Evolutionary conservation across 2,113 vertebrate species (phyloP).

Genomic region (Bothrops jararaca): DNA sequence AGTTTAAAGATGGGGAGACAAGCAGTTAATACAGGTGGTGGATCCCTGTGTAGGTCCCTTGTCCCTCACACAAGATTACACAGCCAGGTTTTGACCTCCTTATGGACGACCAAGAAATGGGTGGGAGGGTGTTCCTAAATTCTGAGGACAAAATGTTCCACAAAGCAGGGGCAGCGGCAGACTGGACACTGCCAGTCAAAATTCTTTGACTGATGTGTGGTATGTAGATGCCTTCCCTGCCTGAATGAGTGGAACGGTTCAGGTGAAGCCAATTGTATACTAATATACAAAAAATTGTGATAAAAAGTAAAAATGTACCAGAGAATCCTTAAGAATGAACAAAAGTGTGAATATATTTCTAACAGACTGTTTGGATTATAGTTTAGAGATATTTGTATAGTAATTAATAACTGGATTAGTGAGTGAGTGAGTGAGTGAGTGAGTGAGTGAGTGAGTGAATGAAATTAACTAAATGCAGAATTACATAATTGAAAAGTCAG

Average conservation of each 20-base stretch:
- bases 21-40: neutral
- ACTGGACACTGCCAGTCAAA: neutral
- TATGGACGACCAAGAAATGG: neutral
- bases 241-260: neutral
- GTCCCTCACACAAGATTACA: neutral
- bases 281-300: neutral
- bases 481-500: conserved; percentile 56
- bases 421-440: neutral
- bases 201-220: neutral
- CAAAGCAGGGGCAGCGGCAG: neutral
- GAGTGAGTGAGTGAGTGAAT: conserved; percentile 25
- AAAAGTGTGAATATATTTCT: neutral
- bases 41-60: neutral
- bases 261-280: neutral
- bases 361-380: neutral
- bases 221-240: neutral
- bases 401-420: neutral
- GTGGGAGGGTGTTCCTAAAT: neutral
- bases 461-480: conserved; percentile 53
- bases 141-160: neutral
- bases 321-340: neutral
- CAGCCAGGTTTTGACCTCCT: neutral
- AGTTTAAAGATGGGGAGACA: neutral
- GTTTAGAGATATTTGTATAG: conserved; percentile 29
- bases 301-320: neutral